Conservation (phyloP, 23 tunicate species). For the Corella eumyota region DNA sequence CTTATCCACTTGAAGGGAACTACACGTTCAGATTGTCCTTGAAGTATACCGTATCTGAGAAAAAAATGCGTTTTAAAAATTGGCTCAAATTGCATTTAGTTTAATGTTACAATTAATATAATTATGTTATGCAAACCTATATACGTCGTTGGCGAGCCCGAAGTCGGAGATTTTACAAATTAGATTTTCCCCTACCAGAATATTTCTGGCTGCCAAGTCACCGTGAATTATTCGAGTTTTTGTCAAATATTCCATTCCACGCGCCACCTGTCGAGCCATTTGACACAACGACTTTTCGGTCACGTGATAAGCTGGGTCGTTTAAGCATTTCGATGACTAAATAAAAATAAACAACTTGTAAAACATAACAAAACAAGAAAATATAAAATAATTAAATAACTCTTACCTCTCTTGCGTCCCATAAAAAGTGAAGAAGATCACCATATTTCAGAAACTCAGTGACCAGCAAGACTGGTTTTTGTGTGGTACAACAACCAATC, state of each 20-base stretch:
- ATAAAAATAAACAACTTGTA: too few species aligned
- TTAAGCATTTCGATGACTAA: constrained; percentile 47
- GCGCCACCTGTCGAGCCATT: constrained; percentile 58
- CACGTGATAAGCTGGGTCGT: constrained; percentile 59
- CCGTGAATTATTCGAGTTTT: constrained; percentile 72
- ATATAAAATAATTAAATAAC: too few species aligned
- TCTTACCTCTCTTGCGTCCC: constrained; percentile 79
- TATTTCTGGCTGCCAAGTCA: constrained; percentile 79
- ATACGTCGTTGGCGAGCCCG: constrained; percentile 77
- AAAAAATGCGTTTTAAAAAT: too few species aligned
- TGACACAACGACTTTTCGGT: constrained; percentile 49
- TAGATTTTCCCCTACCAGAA: constrained; percentile 51
- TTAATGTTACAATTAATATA: too few species aligned
- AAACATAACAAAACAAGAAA: too few species aligned
- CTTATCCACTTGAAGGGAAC: constrained; percentile 88
- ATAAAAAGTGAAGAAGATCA: constrained; percentile 63
- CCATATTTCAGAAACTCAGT: constrained; percentile 57
- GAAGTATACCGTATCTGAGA: constrained; percentile 66
- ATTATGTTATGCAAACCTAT: constrained; percentile 40
- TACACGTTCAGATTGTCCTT: constrained; percentile 51
- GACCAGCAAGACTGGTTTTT: constrained; percentile 44
- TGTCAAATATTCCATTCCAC: constrained; percentile 62
- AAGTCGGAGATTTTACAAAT: constrained; percentile 77
- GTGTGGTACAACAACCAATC: constrained; percentile 65
- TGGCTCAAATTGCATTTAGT: too few species aligned